phyloP scores from a whole-genome alignment of 2,113 vertebrate genomes.

The Grammomys surdaster region DNA sequence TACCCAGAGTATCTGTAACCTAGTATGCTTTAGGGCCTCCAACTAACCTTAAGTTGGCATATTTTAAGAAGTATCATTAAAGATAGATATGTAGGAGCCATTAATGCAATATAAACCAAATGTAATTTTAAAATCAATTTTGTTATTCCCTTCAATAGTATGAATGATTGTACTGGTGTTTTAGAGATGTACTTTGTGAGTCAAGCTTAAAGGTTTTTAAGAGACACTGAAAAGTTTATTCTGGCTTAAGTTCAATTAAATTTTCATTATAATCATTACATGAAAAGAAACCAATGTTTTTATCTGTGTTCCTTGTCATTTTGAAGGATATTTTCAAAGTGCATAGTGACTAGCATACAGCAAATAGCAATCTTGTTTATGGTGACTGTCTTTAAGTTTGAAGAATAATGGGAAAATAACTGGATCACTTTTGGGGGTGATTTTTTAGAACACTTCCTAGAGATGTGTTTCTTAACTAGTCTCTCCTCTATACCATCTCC shows the following conservation, averaged over 20 bases:
- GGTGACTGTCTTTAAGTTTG: constrained; percentile 53
- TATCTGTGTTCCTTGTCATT: constrained; percentile 55
- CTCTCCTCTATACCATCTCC: neutral
- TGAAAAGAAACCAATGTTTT: constrained; percentile 61
- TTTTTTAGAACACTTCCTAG: constrained; percentile 42
- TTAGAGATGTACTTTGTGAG: constrained; percentile 63
- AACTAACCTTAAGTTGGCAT: constrained; percentile 15
- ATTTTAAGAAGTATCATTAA: constrained; percentile 41
- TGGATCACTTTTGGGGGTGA: neutral
- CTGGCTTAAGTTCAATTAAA: constrained; percentile 55
- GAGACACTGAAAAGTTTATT: constrained; percentile 53
- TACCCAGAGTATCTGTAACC: constrained; percentile 11
- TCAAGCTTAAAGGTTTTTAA: constrained; percentile 44
- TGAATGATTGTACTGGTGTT: constrained; percentile 65
- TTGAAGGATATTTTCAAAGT: constrained; percentile 58
- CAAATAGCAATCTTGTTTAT: constrained; percentile 63
- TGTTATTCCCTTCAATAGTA: constrained; percentile 49
- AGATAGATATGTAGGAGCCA: constrained; percentile 47
- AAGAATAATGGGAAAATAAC: constrained; percentile 38
- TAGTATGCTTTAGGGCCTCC: neutral
- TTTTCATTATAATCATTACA: constrained; percentile 57
- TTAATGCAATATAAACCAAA: constrained; percentile 50
- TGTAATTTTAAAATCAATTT: constrained; percentile 64
- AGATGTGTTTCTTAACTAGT: neutral
- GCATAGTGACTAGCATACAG: neutral